Percentiles rank a stretch among this genome's conserved stretches.
These are phyloP conservation scores for Zaprionus tsacasi DNA, from an alignment of 1,140 invertebrate species.

Conservation along the genomic window DNA sequence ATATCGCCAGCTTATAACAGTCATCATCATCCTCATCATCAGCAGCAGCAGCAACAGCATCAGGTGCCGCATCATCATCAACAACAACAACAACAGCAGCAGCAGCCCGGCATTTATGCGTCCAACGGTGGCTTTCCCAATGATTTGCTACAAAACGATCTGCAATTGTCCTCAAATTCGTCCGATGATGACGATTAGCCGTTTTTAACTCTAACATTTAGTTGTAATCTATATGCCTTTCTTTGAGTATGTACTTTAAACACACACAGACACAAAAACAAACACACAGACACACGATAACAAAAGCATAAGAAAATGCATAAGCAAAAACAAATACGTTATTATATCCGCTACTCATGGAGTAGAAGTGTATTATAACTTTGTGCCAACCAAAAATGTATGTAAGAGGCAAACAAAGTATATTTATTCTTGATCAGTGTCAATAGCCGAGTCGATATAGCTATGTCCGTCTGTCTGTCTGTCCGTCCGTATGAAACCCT, in stretches of 20 bases:
- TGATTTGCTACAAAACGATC: constrained; percentile 88
- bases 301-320: constrained; percentile 32
- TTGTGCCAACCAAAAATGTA: background rate
- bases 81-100: constrained; percentile 68
- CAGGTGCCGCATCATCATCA: constrained; percentile 55
- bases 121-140: constrained; percentile 85
- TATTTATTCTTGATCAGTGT: too few species aligned
- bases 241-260: constrained; percentile 42
- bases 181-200: constrained; percentile 81
- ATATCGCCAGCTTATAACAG: constrained; percentile 75
- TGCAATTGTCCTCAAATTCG: constrained; percentile 87
- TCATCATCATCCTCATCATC: constrained; percentile 58
- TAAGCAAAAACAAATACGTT: constrained; percentile 32
- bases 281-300: constrained; percentile 1
- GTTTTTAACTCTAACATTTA: constrained; percentile 41
- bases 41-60: constrained; percentile 31
- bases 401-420: too few species aligned
- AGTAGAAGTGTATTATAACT: too few species aligned
- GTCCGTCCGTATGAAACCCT: too few species aligned
- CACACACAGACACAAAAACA: constrained; percentile 10
- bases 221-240: constrained; percentile 45
- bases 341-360: background rate
- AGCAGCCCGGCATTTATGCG: constrained; percentile 71
- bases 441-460: too few species aligned
- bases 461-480: too few species aligned